Base-by-base conservation (phyloP, 2,797 vertebrate genomes). In the Gorsachius magnificus region DNA sequence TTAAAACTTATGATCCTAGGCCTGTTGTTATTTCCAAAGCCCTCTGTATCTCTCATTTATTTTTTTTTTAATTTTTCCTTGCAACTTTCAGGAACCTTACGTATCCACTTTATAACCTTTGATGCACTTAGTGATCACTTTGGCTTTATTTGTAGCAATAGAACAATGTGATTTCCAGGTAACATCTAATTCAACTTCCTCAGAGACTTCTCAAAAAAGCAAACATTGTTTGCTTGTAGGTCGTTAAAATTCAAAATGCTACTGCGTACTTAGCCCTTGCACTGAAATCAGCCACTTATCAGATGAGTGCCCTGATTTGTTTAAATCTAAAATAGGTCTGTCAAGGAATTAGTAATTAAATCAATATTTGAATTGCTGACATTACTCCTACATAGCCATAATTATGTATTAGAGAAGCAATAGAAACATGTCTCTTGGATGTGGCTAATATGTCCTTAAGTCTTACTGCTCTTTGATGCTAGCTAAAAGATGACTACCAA, bases 131-230 rank as follows among this genome's bases (percentile, higher is more conserved):
- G 65, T 91, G 65, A 91, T 93, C 63, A 80, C 88, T 83, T 64
- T 90, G 80, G 93, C 87, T 97, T 95, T 75, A 66, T 92, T 96
- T 94, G 80, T 96, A 95, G 96, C 92, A 98, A 80, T 90, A 79
- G 96, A 87, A 93, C 48, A 90, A 17, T 8, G 57, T 91, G 91
- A 94, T 93, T 96, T 83, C 56, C 70, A 80, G 88, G 82, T 60
- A 9, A 91, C 66, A 76, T 87, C 78, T 35, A 50, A 14, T 57
- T 85, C 38, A 92, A 19, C 72, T 91, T 45, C 69, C 54, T 36
- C 41, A 92, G 65, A 65, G 69, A 61, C 61, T 92, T 87, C 35
- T 66, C 41, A 41, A 41, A 41, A 41, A 41, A 41, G 46, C 53
- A 48, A 80, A 93, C 31, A 20, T 43, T 93, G 83, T 96, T 95